Evolutionary conservation across 2,888 invertebrate species (phyloP).

Genomic region (Ormia ochracea): DNA sequence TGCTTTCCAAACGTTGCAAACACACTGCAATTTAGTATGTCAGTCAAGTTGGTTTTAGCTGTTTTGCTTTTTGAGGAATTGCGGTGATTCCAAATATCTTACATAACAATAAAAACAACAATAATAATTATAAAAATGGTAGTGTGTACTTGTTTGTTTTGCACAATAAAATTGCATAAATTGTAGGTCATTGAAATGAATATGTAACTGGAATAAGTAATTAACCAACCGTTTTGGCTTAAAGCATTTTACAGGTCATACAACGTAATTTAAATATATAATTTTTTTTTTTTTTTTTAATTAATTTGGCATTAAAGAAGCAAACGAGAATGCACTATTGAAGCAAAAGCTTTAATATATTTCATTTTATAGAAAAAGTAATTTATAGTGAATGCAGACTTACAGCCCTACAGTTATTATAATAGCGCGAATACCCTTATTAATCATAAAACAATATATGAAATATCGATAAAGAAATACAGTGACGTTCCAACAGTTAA

Average conservation of each 20-base stretch:
- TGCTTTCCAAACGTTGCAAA: constrained; percentile 23
- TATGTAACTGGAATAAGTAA: constrained; percentile 48
- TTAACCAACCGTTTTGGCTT: constrained; percentile 7
- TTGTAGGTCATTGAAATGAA: constrained; percentile 50
- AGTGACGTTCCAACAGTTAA: no score
- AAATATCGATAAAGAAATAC: no score
- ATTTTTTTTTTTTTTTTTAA: background rate
- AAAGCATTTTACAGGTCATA: background rate
- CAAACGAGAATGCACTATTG: background rate
- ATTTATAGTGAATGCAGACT: no score
- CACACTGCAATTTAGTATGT: constrained; percentile 35
- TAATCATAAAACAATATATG: no score
- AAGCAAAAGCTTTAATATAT: no score
- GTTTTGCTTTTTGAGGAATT: constrained; percentile 26
- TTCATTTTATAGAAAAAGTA: no score
- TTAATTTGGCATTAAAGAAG: background rate
- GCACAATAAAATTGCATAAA: constrained; percentile 39
- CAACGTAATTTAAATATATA: constrained; percentile 1
- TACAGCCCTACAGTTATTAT: no score
- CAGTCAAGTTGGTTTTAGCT: constrained; percentile 20
- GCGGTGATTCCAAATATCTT: constrained; percentile 49
- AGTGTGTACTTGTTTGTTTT: constrained; percentile 20
- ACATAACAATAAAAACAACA: no score
- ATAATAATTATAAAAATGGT: constrained; percentile 1
- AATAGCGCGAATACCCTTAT: no score